Evolutionary conservation across 2,113 vertebrate species (phyloP).

Genomic region (Cavia porcellus): DNA sequence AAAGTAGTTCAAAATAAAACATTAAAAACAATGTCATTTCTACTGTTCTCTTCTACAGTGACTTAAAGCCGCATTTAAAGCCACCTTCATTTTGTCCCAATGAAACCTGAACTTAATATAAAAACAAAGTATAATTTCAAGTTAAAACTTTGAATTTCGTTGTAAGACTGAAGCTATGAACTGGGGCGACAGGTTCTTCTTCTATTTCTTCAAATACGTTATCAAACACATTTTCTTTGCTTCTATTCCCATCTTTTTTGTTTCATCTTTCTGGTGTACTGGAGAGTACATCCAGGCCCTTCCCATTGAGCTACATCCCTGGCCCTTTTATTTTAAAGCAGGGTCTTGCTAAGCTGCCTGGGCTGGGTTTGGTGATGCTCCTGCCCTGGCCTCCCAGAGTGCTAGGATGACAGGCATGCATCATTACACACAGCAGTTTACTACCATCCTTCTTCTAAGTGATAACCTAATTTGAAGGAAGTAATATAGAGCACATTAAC

Average conservation of each 20-base stretch:
- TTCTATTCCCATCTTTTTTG: not conserved
- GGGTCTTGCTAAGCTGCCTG: not conserved
- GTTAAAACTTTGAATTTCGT: not conserved
- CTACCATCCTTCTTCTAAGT: not conserved
- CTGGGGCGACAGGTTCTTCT: no score
- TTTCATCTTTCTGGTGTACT: not conserved
- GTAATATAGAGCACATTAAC: not conserved
- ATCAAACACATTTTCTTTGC: not conserved
- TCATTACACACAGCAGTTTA: not conserved
- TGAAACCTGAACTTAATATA: not conserved
- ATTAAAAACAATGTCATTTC: not conserved
- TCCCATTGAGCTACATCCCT: not conserved
- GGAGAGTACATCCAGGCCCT: not conserved
- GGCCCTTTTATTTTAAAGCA: not conserved
- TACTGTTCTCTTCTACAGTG: not conserved
- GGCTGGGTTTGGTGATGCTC: not conserved
- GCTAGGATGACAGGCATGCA: not conserved
- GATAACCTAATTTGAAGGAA: not conserved
- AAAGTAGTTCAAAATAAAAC: slow-evolving; percentile 21
- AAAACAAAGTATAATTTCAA: not conserved
- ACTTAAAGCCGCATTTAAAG: not conserved
- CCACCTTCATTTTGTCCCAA: not conserved
- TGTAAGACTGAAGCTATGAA: not conserved
- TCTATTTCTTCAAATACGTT: not conserved
- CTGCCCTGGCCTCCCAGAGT: not conserved